phyloP scores from a whole-genome alignment of 2,113 vertebrate species.

The Eulacestoma nigropectus region DNA sequence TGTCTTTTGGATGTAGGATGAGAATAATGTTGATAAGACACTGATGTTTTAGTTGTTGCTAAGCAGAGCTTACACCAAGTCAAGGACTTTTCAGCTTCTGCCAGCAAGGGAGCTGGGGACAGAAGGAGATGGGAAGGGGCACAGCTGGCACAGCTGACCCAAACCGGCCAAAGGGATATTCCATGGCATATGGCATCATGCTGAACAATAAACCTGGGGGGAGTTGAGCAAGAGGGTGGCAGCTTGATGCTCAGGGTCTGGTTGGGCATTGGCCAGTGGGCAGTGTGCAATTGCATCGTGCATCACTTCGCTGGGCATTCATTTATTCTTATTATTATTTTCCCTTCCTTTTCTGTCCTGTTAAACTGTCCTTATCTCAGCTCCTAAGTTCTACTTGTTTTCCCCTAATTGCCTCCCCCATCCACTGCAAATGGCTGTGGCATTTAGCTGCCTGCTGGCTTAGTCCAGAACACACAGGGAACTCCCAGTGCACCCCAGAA shows the following conservation, averaged over 20 bases:
- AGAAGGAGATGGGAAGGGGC: neutral
- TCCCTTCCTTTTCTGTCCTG: neutral
- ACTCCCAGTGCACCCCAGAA: neutral
- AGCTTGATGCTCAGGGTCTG: neutral
- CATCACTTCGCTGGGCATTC: neutral
- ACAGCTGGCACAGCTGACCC: neutral
- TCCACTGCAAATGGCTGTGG: neutral
- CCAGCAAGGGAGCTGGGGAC: neutral
- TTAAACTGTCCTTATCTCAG: neutral
- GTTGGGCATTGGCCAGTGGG: neutral
- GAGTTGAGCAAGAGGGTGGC: neutral
- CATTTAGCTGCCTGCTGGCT: neutral
- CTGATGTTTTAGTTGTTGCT: neutral
- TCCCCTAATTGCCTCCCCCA: neutral
- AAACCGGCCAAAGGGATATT: neutral
- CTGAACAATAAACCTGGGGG: neutral
- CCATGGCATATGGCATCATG: neutral
- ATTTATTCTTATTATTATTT: neutral
- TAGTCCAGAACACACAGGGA: neutral
- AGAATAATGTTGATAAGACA: neutral
- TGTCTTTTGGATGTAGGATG: neutral
- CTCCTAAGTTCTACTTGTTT: neutral
- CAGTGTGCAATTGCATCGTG: accelerated
- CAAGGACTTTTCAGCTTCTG: neutral
- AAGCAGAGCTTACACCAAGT: neutral